Percentiles rank a stretch among this genome's conserved stretches.
These are phyloP conservation scores for Parus major DNA, from an alignment of 2,113 vertebrate genomes.

Conservation along the genomic window DNA sequence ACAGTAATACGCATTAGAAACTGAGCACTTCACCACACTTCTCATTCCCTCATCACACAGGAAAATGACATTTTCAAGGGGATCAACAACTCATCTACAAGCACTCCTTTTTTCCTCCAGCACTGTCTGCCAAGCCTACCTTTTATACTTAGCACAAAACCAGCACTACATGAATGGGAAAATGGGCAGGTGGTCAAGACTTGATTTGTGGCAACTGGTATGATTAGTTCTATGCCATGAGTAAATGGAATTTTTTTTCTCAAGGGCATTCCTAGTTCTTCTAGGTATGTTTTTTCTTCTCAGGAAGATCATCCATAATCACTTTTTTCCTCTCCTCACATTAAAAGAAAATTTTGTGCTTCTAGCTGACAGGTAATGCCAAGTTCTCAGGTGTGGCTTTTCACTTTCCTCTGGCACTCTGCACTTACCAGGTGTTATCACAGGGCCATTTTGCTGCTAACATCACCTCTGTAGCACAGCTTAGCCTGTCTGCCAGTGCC, in stretches of 20 bases:
- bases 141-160: conserved; percentile 27
- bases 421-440: background rate
- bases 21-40: conserved; percentile 18
- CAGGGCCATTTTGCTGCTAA: background rate
- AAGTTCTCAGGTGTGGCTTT: background rate
- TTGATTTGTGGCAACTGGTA: conserved; percentile 18
- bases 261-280: background rate
- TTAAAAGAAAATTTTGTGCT: background rate
- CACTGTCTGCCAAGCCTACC: conserved; percentile 19
- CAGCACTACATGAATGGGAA: background rate
- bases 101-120: background rate
- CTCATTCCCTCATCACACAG: conserved; percentile 1
- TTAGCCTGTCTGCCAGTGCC: background rate
- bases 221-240: background rate
- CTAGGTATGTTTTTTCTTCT: background rate
- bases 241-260: background rate
- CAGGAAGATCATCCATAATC: background rate
- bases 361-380: background rate
- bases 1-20: background rate
- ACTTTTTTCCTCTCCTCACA: background rate
- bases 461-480: background rate
- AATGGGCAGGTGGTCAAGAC: background rate
- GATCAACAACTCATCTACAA: conserved; percentile 48
- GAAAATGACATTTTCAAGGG: conserved; percentile 47
- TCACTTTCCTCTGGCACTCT: background rate